Evolutionary conservation across 2,888 invertebrate genomes (phyloP).

Genomic region (Vesta saturnalis): DNA sequence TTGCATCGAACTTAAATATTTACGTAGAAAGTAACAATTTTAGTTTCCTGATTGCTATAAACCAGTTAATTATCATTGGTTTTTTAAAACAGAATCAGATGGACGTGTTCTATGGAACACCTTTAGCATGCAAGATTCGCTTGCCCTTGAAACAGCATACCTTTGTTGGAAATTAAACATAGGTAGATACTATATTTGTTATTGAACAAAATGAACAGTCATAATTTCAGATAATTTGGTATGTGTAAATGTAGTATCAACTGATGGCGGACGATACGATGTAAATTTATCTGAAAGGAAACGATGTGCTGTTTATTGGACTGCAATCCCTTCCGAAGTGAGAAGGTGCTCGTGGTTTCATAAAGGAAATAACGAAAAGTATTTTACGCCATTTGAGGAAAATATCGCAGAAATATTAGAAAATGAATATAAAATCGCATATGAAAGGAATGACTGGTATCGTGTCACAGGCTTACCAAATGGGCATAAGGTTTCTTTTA

Average conservation of each 20-base stretch:
- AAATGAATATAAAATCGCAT: conserved; percentile 82
- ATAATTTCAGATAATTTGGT: conserved; percentile 53
- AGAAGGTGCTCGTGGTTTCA: conserved; percentile 95
- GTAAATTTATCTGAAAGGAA: conserved; percentile 80
- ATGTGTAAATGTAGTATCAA: conserved; percentile 67
- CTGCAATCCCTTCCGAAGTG: conserved; percentile 77
- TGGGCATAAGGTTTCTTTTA: conserved; percentile 88
- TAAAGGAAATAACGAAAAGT: conserved; percentile 80
- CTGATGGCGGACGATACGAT: conserved; percentile 92
- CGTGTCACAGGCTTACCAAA: conserved; percentile 79
- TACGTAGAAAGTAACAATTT: no score
- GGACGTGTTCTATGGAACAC: conserved; percentile 77
- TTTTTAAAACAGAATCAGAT: conserved; percentile 73
- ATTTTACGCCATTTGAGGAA: conserved; percentile 90
- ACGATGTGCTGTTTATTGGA: conserved; percentile 86
- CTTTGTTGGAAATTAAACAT: neutral
- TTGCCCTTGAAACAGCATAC: conserved; percentile 75
- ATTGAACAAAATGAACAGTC: no score
- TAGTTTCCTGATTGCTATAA: neutral
- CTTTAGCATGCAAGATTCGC: conserved; percentile 84
- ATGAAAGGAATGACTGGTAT: conserved; percentile 86
- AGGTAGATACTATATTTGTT: neutral
- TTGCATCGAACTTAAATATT: neutral
- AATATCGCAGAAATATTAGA: conserved; percentile 81
- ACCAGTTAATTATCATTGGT: conserved; percentile 83